Percentiles rank a stretch among this genome's conserved stretches.
Conservation (phyloP, 2,888 invertebrate genomes). For the Chelonus formosanus region DNA sequence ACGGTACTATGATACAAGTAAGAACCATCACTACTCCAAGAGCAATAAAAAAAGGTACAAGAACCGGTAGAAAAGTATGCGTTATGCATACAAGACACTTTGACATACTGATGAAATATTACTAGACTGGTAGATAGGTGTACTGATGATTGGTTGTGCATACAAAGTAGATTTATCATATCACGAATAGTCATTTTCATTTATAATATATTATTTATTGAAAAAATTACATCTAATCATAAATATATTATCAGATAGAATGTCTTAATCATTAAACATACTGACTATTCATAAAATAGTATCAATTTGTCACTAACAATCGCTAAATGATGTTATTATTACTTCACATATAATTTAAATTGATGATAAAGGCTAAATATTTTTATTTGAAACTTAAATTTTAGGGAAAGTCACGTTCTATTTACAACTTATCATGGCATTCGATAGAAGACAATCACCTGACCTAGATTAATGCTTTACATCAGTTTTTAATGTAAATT, state of each 20-base stretch:
- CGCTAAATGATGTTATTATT: no score
- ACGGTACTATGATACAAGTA: constrained; percentile 27
- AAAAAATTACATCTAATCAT: no score
- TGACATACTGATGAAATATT: constrained; percentile 22
- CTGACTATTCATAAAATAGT: no score
- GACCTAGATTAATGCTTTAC: not conserved
- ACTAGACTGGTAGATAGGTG: not conserved
- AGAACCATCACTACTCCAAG: not conserved
- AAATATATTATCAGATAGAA: no score
- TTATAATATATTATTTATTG: no score
- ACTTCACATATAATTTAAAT: not conserved
- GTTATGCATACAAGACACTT: constrained; percentile 34
- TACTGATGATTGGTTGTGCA: not conserved
- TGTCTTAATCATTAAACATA: no score
- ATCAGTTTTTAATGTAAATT: no score
- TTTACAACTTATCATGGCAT: not conserved
- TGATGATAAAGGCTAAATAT: not conserved
- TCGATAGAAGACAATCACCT: not conserved
- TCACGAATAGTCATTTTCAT: not conserved
- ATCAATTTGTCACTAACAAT: no score
- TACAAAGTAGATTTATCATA: not conserved
- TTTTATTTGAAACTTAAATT: not conserved
- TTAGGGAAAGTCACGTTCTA: constrained; percentile 8
- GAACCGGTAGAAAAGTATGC: constrained; percentile 49
- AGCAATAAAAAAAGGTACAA: constrained; percentile 40